Conservation (phyloP, 2,888 invertebrate genomes). For the Epirrita christyi region DNA sequence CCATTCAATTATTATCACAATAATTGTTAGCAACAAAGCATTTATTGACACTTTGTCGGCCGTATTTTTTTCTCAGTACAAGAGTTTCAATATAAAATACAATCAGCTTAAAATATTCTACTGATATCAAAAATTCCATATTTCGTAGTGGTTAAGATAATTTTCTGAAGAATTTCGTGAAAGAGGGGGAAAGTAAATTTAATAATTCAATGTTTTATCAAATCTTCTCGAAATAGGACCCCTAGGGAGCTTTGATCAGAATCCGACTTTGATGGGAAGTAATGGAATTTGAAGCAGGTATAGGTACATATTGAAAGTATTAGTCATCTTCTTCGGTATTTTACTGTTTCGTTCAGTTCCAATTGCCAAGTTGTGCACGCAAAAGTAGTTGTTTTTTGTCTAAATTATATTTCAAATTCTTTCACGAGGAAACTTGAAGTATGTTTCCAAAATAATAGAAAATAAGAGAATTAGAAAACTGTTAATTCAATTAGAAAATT, state of each 20-base stretch:
- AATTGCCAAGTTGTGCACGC: too few relatives aligned
- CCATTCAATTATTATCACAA: too few relatives aligned
- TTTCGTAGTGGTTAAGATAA: conserved; percentile 8
- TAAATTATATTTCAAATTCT: too few relatives aligned
- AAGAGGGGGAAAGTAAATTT: conserved; percentile 54
- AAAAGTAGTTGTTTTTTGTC: too few relatives aligned
- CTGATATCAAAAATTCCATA: conserved; percentile 1
- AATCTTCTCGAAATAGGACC: conserved; percentile 43
- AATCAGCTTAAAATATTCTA: conserved; percentile 11
- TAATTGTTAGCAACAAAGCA: too few relatives aligned
- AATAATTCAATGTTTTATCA: conserved; percentile 54
- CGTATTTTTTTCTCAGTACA: too few relatives aligned
- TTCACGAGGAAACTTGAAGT: too few relatives aligned
- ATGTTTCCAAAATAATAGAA: too few relatives aligned
- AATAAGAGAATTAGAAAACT: too few relatives aligned
- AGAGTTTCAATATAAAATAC: not conserved
- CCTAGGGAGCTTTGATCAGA: conserved; percentile 7
- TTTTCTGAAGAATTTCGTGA: conserved; percentile 35
- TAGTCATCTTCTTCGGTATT: not conserved
- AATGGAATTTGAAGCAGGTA: not conserved
- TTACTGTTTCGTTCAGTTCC: too few relatives aligned
- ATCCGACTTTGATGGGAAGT: not conserved
- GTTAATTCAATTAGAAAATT: too few relatives aligned
- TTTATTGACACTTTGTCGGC: too few relatives aligned
- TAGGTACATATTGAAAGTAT: not conserved